Conservation (phyloP, 1,140 invertebrate genomes). For the Zaprionus gabonicus region DNA sequence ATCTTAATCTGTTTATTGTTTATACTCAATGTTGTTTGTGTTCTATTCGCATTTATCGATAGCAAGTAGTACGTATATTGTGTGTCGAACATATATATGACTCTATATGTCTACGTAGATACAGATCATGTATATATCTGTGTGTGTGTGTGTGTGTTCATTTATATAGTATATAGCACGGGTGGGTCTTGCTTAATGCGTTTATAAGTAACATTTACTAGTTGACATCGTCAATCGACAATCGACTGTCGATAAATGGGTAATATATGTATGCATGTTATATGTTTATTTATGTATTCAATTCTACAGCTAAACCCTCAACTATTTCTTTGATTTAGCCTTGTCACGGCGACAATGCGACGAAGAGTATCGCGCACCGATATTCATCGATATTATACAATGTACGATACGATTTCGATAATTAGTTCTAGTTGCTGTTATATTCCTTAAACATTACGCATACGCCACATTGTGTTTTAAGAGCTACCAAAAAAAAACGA, state of each 20-base stretch:
- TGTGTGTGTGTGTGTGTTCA: slow-evolving; percentile 24
- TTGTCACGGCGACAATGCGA: not conserved
- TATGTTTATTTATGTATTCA: slow-evolving; percentile 27
- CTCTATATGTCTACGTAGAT: slow-evolving; percentile 3
- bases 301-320: slow-evolving; percentile 6
- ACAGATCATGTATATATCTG: not conserved
- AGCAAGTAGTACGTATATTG: slow-evolving; percentile 16
- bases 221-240: slow-evolving; percentile 28
- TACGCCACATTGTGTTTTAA: slow-evolving; percentile 19
- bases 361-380: not conserved
- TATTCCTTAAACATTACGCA: slow-evolving; percentile 28
- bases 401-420: slow-evolving; percentile 17
- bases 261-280: slow-evolving; percentile 22
- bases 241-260: slow-evolving; percentile 10
- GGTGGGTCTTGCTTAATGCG: slow-evolving; percentile 57
- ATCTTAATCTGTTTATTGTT: slow-evolving; percentile 2
- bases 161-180: slow-evolving; percentile 50
- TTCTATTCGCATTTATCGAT: slow-evolving; percentile 7
- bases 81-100: slow-evolving; percentile 19
- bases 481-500: slow-evolving; percentile 24
- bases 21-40: slow-evolving; percentile 3
- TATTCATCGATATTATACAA: slow-evolving; percentile 10
- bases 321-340: not conserved
- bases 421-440: slow-evolving; percentile 25
- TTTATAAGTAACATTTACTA: slow-evolving; percentile 40